These are phyloP conservation scores for Poeciliopsis infans DNA, from an alignment of 2,797 vertebrate genomes.

Conservation along the genomic window DNA sequence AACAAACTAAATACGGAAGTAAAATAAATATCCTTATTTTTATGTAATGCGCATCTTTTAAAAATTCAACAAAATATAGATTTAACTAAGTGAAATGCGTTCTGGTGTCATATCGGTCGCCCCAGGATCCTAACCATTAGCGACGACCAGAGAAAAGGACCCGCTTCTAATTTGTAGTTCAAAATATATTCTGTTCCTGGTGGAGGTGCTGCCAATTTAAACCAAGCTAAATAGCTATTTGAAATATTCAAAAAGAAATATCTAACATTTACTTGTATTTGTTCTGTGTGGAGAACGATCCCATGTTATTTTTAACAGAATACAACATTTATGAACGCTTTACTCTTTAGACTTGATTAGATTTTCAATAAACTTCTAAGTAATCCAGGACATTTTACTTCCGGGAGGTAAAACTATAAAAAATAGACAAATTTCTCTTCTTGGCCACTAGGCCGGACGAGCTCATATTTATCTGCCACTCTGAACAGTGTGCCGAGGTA, in stretches of 20 bases:
- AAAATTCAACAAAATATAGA: neutral
- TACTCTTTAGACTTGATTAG: neutral
- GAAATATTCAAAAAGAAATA: neutral
- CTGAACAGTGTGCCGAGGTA: neutral
- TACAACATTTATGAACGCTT: neutral
- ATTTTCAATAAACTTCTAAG: neutral
- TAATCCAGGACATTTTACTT: neutral
- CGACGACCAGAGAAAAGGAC: slow-evolving; percentile 22
- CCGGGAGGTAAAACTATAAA: neutral
- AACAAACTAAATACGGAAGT: neutral
- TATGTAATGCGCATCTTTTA: neutral
- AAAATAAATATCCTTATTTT: neutral
- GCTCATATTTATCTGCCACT: neutral
- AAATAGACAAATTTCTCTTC: neutral
- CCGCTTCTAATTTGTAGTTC: slow-evolving; percentile 36
- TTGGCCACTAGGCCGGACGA: neutral
- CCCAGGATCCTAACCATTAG: neutral
- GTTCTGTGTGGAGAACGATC: neutral
- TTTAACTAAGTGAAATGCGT: slow-evolving; percentile 5
- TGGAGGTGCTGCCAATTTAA: too few relatives aligned
- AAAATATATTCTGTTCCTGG: neutral
- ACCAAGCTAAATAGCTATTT: too few relatives aligned
- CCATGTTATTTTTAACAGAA: neutral
- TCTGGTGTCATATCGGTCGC: slow-evolving; percentile 15
- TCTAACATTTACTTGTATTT: neutral